phyloP scores from a whole-genome alignment of 2,113 vertebrate species.

The Xyliphius kryptos region DNA sequence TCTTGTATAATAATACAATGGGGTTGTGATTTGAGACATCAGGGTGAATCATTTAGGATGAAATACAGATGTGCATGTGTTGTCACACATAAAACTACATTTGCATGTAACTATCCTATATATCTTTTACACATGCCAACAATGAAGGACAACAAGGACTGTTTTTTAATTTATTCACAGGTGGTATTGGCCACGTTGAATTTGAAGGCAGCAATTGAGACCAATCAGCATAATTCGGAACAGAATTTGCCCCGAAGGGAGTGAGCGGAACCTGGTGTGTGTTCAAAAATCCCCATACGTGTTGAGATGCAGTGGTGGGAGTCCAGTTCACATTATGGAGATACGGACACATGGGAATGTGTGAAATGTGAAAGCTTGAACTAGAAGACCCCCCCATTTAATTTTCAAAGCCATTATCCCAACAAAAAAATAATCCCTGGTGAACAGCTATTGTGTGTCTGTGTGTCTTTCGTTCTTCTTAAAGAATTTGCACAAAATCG shows the following conservation, averaged over 20 bases:
- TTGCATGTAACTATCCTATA: not conserved
- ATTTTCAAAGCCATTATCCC: constrained; percentile 64
- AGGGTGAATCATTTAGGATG: not conserved
- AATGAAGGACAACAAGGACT: not conserved
- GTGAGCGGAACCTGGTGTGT: constrained; percentile 39
- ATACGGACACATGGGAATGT: constrained; percentile 60
- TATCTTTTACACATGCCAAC: not conserved
- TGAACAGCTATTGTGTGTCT: constrained; percentile 57
- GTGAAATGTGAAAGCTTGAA: constrained; percentile 68
- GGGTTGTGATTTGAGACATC: not conserved
- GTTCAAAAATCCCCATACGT: constrained; percentile 57
- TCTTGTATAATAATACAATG: not conserved
- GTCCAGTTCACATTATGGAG: constrained; percentile 49
- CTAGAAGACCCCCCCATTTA: constrained; percentile 47
- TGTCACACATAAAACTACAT: not conserved
- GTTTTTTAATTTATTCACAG: constrained; percentile 30
- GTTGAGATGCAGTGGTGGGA: constrained; percentile 53
- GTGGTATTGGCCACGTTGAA: constrained; percentile 24
- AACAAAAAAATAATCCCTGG: constrained; percentile 64
- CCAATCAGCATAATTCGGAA: constrained; percentile 27
- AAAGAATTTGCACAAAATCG: constrained; percentile 62
- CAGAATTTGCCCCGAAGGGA: constrained; percentile 15
- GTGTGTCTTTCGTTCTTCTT: constrained; percentile 44
- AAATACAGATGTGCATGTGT: not conserved
- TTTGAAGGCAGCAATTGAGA: constrained; percentile 29